Conservation (phyloP, 2,797 vertebrate species). For the Rousettus madagascariensis region DNA sequence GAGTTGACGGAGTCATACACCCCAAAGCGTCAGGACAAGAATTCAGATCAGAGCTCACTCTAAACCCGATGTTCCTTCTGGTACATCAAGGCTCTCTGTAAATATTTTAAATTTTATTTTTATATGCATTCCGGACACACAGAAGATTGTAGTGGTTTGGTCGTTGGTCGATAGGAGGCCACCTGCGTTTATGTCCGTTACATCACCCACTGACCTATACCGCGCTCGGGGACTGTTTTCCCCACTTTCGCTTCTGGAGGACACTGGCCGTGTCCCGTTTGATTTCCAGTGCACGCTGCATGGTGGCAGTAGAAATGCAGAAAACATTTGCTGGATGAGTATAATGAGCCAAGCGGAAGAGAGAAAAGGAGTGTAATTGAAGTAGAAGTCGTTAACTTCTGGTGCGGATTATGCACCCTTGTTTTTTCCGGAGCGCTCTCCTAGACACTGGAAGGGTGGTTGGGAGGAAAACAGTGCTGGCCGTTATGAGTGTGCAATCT, state of each 20-base stretch:
- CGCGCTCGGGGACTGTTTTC: background rate
- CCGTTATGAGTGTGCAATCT: background rate
- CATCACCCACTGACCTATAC: fast-evolving
- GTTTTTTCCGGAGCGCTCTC: background rate
- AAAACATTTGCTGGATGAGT: background rate
- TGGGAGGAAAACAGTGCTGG: background rate
- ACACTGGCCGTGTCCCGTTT: background rate
- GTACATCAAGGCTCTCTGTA: background rate
- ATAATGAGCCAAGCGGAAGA: background rate
- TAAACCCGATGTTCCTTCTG: background rate
- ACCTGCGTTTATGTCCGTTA: background rate
- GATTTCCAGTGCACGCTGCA: background rate
- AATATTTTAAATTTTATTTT: background rate
- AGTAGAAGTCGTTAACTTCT: background rate
- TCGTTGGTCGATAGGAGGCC: fast-evolving
- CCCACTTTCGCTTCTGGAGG: background rate
- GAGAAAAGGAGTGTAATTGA: background rate
- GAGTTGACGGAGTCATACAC: background rate
- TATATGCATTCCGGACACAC: background rate
- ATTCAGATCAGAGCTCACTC: background rate
- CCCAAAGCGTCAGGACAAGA: background rate
- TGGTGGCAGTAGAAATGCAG: background rate
- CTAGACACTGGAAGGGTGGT: background rate
- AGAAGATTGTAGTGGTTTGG: background rate
- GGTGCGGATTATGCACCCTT: background rate